These are phyloP conservation scores for Macrostomum lignano DNA, from an alignment of 1,140 invertebrate genomes.

Conservation along the genomic window DNA sequence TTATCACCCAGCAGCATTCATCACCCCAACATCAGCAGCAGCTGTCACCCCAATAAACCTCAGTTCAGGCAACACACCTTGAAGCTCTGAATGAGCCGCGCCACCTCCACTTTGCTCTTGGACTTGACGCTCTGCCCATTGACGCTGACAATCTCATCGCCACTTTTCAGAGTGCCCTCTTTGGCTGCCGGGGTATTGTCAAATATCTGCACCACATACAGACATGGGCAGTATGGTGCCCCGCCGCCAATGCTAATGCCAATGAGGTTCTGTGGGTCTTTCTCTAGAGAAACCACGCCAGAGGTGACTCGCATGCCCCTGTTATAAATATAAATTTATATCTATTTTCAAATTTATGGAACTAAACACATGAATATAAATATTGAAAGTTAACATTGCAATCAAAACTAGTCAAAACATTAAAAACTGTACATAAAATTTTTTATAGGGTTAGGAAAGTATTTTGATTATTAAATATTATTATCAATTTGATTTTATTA, in stretches of 20 bases:
- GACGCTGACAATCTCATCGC: constrained; percentile 76
- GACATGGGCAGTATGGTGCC: constrained; percentile 68
- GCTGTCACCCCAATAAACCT: too few species aligned
- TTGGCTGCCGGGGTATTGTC: constrained; percentile 71
- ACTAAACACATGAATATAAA: too few species aligned
- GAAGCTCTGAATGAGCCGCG: constrained; percentile 74
- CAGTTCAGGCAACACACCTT: too few species aligned
- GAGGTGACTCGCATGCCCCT: constrained; percentile 91
- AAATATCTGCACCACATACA: constrained; percentile 89
- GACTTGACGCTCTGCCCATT: constrained; percentile 70
- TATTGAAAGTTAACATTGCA: too few species aligned
- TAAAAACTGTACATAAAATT: too few species aligned
- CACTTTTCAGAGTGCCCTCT: constrained; percentile 47
- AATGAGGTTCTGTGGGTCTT: constrained; percentile 76
- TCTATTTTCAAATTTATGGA: too few species aligned
- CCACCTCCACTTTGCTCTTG: constrained; percentile 85
- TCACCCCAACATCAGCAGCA: too few species aligned
- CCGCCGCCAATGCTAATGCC: constrained; percentile 81
- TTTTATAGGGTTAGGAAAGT: too few species aligned
- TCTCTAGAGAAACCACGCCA: constrained; percentile 57
- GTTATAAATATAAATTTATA: constrained; percentile 12
- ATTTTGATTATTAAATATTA: too few species aligned
- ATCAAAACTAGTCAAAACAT: too few species aligned
- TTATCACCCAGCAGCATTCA: too few species aligned
- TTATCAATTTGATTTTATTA: too few species aligned